A percentile compares a stretch with the other conserved stretches of the same genome.
Conservation (phyloP, 2,797 vertebrate genomes). For the Urosaurus nigricauda region DNA sequence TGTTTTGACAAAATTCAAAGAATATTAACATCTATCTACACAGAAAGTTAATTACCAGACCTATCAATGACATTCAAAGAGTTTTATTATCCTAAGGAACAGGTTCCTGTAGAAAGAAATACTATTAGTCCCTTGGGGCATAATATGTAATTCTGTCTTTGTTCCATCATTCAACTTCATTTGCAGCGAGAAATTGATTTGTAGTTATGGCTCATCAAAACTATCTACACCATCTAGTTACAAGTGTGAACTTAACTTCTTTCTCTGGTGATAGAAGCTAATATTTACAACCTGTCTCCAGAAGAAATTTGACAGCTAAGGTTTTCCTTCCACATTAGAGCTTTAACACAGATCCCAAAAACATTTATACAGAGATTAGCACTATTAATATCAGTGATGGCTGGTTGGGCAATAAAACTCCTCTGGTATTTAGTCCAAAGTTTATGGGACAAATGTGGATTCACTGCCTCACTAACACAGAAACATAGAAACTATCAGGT, state of each 20-base stretch:
- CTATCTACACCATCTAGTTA: conserved; percentile 24
- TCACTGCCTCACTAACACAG: not conserved
- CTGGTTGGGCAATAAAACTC: too few species aligned
- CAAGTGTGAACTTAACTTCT: conserved; percentile 18
- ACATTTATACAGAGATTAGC: not conserved
- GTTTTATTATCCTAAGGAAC: conserved; percentile 15
- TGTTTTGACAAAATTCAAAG: conserved; percentile 22
- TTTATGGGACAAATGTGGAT: too few species aligned
- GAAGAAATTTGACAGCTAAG: not conserved
- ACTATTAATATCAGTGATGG: not conserved
- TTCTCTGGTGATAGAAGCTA: not conserved
- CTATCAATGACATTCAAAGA: conserved; percentile 21
- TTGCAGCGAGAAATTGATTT: conserved; percentile 32
- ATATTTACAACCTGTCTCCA: conserved; percentile 17
- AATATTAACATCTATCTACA: conserved; percentile 18
- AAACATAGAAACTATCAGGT: not conserved
- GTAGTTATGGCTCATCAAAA: conserved; percentile 29
- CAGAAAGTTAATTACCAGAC: conserved; percentile 38
- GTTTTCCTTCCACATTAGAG: conserved; percentile 5
- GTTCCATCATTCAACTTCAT: conserved; percentile 24
- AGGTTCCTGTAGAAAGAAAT: conserved; percentile 30
- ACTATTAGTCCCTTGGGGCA: conserved; percentile 23
- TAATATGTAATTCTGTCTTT: conserved; percentile 34
- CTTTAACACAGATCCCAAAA: not conserved
- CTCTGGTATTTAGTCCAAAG: too few species aligned